Evolutionary conservation across 1,140 invertebrate species (phyloP), one percentile per base, ranked within the genome.

Genomic region (Cepaea nemoralis): DNA sequence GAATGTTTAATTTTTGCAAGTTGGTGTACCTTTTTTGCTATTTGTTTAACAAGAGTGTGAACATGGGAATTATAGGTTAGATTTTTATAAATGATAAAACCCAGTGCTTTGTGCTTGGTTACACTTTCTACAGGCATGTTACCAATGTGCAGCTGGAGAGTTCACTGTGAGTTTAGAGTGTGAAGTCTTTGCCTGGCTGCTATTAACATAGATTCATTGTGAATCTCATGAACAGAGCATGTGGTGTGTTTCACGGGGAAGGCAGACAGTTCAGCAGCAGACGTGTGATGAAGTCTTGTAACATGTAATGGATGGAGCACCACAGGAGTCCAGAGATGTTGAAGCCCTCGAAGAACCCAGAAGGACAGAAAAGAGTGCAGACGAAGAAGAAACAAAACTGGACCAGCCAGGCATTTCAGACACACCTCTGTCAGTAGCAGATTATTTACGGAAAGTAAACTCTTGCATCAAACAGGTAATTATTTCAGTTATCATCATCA

Each of bases 381-480:
- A n/a, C n/a, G 67, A 48, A 45, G 70, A 79, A 50, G 48, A 48
- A 45, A 67, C 66, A 22, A 24, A 42, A 12, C 35, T 37, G 35
- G 40, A n/a, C 16, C 69, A n/a, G 19, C 31, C 27, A 24, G 27
- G 16, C 6, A 37, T 19, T 35, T 31, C n/a, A 10, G 22, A 37
- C 0, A 24, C 10, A 24, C n/a, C 33, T n/a, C 77, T 45, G 3
- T 69, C 78, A 71, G 66, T 71, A 24, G 78, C 19, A 55, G 19
- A 71, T 24, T 70, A 40, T 50, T 55, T 80, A 0, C 24, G 42
- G 42, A 84, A 84, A 81, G 83, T 86, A 84, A 86, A 83, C 66
- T 70, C 40, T 40, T n/a, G 16, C 77, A 71, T 75, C 48, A 70
- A 70, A 22, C 27, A 74, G 48, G 63, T 40, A 71, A 55, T 27